These are phyloP conservation scores for Mionectes macconnelli DNA, from an alignment of 2,113 vertebrate species.

Conservation along the genomic window DNA sequence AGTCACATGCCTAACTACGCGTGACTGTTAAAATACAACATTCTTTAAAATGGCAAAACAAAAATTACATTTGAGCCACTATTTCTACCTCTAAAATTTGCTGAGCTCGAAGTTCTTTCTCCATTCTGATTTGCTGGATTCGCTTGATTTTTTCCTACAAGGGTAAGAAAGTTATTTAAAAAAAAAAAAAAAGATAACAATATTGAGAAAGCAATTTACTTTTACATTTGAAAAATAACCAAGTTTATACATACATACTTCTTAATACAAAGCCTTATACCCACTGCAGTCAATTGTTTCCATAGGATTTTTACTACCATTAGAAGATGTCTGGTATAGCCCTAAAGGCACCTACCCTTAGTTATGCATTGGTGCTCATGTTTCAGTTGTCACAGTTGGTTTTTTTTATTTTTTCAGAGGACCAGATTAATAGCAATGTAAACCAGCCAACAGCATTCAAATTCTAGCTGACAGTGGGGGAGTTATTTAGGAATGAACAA, in stretches of 20 bases:
- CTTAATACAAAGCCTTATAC: neutral
- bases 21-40: neutral
- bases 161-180: slow-evolving; percentile 31
- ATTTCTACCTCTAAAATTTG: slow-evolving; percentile 92
- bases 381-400: neutral
- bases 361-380: neutral
- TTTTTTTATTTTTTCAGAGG: neutral
- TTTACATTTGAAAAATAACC: neutral
- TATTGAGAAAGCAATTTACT: neutral
- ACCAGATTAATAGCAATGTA: neutral
- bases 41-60: neutral
- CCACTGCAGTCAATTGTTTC: neutral
- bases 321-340: neutral
- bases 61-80: neutral
- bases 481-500: neutral
- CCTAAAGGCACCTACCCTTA: neutral
- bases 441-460: neutral
- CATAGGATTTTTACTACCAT: neutral
- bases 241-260: neutral
- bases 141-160: slow-evolving; percentile 93
- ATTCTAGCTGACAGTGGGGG: neutral
- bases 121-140: slow-evolving; percentile 94
- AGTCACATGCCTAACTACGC: neutral
- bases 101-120: slow-evolving; percentile 95
- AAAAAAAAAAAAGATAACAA: neutral